Percentiles rank a stretch among this genome's conserved stretches.
These are phyloP conservation scores for Achroia grisella DNA, from an alignment of 1,140 invertebrate species.

Conservation along the genomic window DNA sequence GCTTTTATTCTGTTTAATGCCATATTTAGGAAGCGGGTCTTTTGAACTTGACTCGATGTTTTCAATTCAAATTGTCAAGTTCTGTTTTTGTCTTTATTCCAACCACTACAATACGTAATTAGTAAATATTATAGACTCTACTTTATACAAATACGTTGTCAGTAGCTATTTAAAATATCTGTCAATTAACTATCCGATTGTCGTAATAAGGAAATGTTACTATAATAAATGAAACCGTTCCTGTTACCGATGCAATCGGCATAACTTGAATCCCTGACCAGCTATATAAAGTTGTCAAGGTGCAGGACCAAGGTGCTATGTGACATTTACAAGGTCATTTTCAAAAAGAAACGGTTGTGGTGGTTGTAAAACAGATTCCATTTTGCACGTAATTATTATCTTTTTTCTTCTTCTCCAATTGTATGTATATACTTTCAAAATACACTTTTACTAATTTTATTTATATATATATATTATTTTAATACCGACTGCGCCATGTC, in stretches of 20 bases:
- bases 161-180: constrained; percentile 10
- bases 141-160: constrained; percentile 18
- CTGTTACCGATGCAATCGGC: constrained; percentile 1
- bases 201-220: not conserved
- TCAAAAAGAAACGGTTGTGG: no score
- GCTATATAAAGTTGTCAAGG: no score
- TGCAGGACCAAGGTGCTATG: no score
- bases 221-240: not conserved
- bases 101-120: constrained; percentile 42
- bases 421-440: no score
- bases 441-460: no score
- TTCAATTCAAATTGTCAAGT: constrained; percentile 36
- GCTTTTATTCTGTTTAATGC: constrained; percentile 59
- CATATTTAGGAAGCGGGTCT: constrained; percentile 61
- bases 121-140: constrained; percentile 30
- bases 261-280: no score
- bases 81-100: constrained; percentile 28
- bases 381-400: no score
- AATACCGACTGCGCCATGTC: no score
- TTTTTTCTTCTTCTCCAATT: no score
- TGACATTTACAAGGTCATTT: no score
- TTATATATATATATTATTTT: no score
- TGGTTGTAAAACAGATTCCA: no score
- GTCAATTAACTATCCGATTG: constrained; percentile 4
- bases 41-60: constrained; percentile 46